Conservation (phyloP, 53 echinoderm and acorn worm species). For the Echinometra lucunter region DNA sequence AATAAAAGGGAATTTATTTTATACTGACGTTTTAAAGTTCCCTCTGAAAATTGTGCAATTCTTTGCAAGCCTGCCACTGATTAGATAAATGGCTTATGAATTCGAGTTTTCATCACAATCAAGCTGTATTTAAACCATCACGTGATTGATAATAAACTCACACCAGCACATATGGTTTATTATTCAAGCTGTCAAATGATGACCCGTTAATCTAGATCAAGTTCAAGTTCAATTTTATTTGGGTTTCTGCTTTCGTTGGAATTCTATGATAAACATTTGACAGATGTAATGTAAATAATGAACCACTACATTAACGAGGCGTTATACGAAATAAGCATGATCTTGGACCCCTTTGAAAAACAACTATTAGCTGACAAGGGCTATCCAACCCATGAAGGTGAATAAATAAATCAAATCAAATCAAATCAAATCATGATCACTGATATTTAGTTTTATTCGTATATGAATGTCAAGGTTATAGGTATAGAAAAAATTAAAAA, state of each 20-base stretch:
- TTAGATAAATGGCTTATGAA: background rate
- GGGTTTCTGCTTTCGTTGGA: background rate
- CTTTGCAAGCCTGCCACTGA: background rate
- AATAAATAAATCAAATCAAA: too few species aligned
- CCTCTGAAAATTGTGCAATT: background rate
- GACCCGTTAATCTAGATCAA: background rate
- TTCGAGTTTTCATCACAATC: background rate
- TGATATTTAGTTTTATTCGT: too few species aligned
- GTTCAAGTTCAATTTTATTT: slow-evolving; percentile 6
- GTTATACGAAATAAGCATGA: background rate
- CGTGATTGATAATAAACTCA: background rate
- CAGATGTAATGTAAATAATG: background rate
- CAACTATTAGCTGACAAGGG: too few species aligned
- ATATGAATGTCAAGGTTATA: too few species aligned
- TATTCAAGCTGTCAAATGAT: background rate
- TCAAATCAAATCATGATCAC: too few species aligned
- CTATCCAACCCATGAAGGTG: too few species aligned
- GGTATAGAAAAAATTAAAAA: too few species aligned
- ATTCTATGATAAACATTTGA: background rate
- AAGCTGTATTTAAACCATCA: background rate
- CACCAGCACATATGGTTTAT: background rate
- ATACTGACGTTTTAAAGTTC: background rate
- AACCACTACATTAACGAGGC: background rate
- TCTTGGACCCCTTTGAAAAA: too few species aligned
- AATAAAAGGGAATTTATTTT: background rate